Conservation (phyloP, 2,888 invertebrate species). For the Meandrusa payeni region DNA sequence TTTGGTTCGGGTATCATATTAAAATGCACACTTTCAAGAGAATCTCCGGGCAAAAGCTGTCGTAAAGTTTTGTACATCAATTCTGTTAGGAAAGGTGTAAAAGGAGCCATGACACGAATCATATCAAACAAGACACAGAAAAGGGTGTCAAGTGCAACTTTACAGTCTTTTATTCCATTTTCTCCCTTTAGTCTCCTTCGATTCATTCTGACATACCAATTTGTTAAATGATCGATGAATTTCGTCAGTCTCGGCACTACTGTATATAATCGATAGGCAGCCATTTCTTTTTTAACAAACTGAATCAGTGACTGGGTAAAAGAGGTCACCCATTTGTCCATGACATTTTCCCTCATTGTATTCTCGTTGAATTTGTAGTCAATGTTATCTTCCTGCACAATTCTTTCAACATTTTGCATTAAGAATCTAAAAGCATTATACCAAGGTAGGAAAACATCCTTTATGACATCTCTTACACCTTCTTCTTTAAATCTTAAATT, state of each 20-base stretch:
- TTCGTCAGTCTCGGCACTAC: conserved; percentile 96
- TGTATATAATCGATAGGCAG: conserved; percentile 95
- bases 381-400: conserved; percentile 84
- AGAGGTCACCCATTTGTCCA: conserved; percentile 98
- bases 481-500: conserved; percentile 98
- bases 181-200: conserved; percentile 97
- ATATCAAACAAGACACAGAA: conserved; percentile 94
- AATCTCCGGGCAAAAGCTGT: conserved; percentile 78
- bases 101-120: conserved; percentile 97
- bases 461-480: conserved; percentile 96
- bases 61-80: conserved; percentile 95
- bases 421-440: conserved; percentile 96
- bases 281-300: conserved; percentile 96
- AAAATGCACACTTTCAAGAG: conserved; percentile 92
- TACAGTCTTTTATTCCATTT: conserved; percentile 88
- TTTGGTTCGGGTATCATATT: conserved; percentile 92
- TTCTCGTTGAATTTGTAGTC: conserved; percentile 80
- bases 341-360: conserved; percentile 85
- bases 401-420: conserved; percentile 94
- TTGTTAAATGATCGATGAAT: conserved; percentile 98
- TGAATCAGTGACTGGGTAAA: conserved; percentile 95
- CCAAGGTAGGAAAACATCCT: conserved; percentile 99
- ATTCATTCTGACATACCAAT: conserved; percentile 99
- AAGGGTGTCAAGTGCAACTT: conserved; percentile 91
- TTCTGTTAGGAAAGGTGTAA: conserved; percentile 98